A percentile compares a stretch with the other conserved stretches of the same genome.
These are phyloP conservation scores for Geotrupes spiniger DNA, from an alignment of 2,888 invertebrate genomes.

Conservation along the genomic window DNA sequence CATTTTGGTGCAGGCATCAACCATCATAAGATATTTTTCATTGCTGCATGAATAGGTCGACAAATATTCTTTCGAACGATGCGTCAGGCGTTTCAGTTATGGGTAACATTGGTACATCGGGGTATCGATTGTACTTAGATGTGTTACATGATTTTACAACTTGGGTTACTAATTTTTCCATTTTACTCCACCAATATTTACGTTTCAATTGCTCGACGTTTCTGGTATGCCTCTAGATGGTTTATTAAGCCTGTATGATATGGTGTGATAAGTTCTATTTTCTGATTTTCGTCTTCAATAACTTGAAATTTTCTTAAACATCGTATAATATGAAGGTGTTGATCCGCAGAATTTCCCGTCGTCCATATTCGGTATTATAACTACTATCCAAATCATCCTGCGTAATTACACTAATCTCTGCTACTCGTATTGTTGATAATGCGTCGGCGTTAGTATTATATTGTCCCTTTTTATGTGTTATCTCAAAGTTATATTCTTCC, in stretches of 20 bases:
- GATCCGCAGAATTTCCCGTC: background rate
- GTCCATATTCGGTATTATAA: too few relatives aligned
- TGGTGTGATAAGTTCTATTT: background rate
- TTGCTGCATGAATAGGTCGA: too few relatives aligned
- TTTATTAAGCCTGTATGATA: background rate
- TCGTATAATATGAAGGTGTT: background rate
- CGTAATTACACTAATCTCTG: too few relatives aligned
- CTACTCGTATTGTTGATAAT: too few relatives aligned
- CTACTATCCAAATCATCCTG: too few relatives aligned
- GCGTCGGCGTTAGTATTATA: too few relatives aligned
- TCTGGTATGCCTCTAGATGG: background rate
- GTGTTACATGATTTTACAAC: background rate
- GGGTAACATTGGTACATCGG: background rate
- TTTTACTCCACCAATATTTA: too few relatives aligned
- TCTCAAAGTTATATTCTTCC: too few relatives aligned
- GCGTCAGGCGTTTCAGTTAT: background rate
- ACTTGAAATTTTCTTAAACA: background rate
- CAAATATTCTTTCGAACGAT: background rate
- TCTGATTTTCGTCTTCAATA: too few relatives aligned
- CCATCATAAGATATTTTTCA: too few relatives aligned
- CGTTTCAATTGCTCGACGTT: background rate
- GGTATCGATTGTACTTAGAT: background rate
- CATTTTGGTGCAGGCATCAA: too few relatives aligned
- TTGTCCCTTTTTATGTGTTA: too few relatives aligned
- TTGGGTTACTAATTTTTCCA: background rate